phyloP scores from a whole-genome alignment of 92 coral and sea anemone genomes.

The Porites cylindrica region DNA sequence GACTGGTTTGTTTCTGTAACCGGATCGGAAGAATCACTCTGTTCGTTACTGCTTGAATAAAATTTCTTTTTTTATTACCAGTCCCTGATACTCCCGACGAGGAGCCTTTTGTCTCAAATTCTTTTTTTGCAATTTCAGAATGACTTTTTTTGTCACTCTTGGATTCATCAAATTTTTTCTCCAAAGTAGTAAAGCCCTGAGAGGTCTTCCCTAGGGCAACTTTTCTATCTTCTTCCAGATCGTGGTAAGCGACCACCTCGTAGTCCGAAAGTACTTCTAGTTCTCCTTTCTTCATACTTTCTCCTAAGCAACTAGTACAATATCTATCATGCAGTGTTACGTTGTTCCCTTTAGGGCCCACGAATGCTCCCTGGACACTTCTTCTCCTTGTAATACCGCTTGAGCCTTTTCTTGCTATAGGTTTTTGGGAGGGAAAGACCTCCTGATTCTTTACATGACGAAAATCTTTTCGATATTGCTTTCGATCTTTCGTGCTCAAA shows the following conservation, averaged over 20 bases:
- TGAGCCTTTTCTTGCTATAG: background rate
- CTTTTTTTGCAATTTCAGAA: background rate
- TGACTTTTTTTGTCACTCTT: background rate
- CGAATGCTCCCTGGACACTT: background rate
- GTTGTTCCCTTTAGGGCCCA: background rate
- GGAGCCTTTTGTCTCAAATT: background rate
- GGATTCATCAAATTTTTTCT: background rate
- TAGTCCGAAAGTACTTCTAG: background rate
- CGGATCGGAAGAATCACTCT: slow-evolving; percentile 5
- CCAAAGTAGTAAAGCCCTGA: background rate
- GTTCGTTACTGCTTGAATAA: slow-evolving; percentile 3
- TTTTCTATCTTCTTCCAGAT: background rate
- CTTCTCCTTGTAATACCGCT: background rate
- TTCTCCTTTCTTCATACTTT: background rate
- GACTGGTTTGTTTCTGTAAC: background rate
- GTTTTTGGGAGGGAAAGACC: background rate
- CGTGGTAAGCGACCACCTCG: background rate
- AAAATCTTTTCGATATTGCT: background rate
- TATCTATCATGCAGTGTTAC: background rate
- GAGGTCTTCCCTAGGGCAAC: background rate
- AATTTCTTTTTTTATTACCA: background rate
- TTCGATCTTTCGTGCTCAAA: background rate
- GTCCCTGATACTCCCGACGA: background rate
- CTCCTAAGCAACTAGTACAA: too few relatives aligned
- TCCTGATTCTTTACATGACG: background rate